phyloP scores from a whole-genome alignment of 1,140 invertebrate genomes.

The Lucilia cuprina region DNA sequence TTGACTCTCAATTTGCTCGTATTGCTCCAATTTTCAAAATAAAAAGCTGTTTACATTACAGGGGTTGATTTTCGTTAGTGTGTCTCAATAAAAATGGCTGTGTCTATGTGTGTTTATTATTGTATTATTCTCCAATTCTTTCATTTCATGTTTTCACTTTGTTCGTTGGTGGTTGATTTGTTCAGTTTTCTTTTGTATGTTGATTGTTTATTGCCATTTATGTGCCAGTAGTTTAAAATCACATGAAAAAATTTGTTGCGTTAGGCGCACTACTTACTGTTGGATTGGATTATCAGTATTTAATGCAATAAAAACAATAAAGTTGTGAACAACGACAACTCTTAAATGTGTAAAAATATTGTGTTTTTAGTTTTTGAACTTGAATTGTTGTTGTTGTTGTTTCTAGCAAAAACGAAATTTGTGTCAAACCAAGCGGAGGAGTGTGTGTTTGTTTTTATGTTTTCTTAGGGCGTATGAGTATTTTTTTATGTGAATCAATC shows the following conservation, averaged over 20 bases:
- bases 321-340: not conserved
- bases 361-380: not conserved
- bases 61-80: not conserved
- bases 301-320: not conserved
- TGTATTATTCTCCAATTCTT: not conserved
- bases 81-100: not conserved
- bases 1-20: not conserved
- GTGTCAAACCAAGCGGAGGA: not conserved
- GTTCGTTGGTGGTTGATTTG: not conserved
- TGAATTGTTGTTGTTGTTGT: not conserved
- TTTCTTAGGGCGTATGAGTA: not conserved
- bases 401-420: too few species aligned
- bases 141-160: not conserved
- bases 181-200: not conserved
- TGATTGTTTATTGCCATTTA: constrained; percentile 1
- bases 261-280: not conserved
- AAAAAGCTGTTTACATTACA: not conserved
- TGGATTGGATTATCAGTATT: not conserved
- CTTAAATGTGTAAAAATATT: not conserved
- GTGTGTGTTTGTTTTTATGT: not conserved
- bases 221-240: not conserved
- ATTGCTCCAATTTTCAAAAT: not conserved
- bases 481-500: not conserved
- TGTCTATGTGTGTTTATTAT: not conserved
- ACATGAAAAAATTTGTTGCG: constrained; percentile 13